Conservation (phyloP, 2,888 invertebrate genomes). For the Melinaea menophilus region DNA sequence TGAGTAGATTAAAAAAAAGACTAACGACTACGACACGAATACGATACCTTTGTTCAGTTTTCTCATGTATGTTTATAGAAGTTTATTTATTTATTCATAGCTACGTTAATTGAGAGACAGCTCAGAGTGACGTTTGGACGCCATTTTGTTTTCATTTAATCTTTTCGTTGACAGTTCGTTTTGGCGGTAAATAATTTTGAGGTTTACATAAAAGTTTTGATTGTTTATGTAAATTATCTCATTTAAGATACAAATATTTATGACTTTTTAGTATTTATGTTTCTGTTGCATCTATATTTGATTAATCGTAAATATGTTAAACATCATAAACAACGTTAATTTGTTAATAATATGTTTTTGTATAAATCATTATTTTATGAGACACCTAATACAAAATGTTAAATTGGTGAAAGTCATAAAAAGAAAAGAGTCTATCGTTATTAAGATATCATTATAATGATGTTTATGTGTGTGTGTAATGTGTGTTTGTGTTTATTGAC, state of each 20-base stretch:
- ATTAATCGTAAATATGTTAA: not conserved
- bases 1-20: slow-evolving; percentile 11
- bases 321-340: not conserved
- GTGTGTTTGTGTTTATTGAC: too few species aligned
- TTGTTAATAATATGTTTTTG: not conserved
- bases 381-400: too few species aligned
- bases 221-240: slow-evolving; percentile 26
- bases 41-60: slow-evolving; percentile 12
- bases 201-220: slow-evolving; percentile 21
- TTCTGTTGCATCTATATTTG: not conserved
- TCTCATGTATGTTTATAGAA: slow-evolving; percentile 22
- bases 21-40: slow-evolving; percentile 20
- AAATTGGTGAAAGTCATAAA: too few species aligned
- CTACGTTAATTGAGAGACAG: slow-evolving; percentile 44
- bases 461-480: too few species aligned
- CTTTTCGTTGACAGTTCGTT: slow-evolving; percentile 36
- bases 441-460: too few species aligned
- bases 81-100: slow-evolving; percentile 41
- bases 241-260: slow-evolving; percentile 11
- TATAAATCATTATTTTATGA: too few species aligned
- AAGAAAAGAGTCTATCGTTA: too few species aligned
- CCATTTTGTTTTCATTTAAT: slow-evolving; percentile 37
- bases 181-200: slow-evolving; percentile 29
- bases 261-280: slow-evolving; percentile 4
- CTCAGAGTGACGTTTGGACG: slow-evolving; percentile 34